phyloP scores from a whole-genome alignment of 2,888 invertebrate species.

The Athalia circularis region DNA sequence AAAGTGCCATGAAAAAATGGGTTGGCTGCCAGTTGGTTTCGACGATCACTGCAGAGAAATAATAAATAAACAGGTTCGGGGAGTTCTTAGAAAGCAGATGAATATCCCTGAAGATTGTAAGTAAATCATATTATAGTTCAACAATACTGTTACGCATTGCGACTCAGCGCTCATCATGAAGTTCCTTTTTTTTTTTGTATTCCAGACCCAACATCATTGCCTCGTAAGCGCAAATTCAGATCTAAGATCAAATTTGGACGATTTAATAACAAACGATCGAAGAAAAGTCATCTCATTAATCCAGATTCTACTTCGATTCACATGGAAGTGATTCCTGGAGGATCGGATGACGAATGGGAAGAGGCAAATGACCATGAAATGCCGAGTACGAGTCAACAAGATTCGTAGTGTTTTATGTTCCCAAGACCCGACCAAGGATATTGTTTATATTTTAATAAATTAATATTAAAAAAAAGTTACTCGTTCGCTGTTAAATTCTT shows the following conservation, averaged over 20 bases:
- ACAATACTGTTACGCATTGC: neutral
- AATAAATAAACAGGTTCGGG: constrained; percentile 80
- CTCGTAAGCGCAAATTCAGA: constrained; percentile 59
- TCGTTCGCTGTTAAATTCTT: neutral
- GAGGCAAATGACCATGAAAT: constrained; percentile 45
- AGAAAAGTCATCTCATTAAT: constrained; percentile 44
- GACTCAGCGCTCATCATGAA: neutral
- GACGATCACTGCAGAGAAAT: constrained; percentile 84
- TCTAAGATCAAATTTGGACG: constrained; percentile 13
- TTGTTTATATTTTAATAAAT: constrained; percentile 15
- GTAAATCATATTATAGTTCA: constrained; percentile 47
- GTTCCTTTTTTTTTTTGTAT: neutral
- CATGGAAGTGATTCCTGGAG: constrained; percentile 47
- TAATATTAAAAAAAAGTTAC: neutral
- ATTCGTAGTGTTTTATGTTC: constrained; percentile 8
- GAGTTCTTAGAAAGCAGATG: constrained; percentile 72
- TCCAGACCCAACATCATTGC: constrained; percentile 68
- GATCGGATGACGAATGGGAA: constrained; percentile 55
- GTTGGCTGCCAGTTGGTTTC: constrained; percentile 86
- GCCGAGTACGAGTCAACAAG: constrained; percentile 50
- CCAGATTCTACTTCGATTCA: constrained; percentile 42
- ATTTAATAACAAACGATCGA: constrained; percentile 46
- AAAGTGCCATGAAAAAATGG: constrained; percentile 83
- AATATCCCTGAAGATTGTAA: constrained; percentile 70
- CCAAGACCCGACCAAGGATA: neutral